phyloP scores from a whole-genome alignment of 2,797 vertebrate genomes.

The Hylomyscus alleni region DNA sequence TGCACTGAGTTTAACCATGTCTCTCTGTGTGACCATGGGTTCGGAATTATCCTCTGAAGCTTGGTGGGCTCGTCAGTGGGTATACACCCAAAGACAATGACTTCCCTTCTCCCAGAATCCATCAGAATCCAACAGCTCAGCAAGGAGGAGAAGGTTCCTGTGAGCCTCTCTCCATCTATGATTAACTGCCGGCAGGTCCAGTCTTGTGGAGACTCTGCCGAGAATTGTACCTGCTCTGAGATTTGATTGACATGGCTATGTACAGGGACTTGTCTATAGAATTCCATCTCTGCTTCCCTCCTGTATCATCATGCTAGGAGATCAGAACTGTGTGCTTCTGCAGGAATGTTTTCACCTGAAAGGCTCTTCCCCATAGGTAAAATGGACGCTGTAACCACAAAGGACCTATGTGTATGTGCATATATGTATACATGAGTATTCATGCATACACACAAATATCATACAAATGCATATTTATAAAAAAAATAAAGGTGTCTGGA shows the following conservation, averaged over 20 bases:
- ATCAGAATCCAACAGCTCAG: not conserved
- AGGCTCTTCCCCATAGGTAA: not conserved
- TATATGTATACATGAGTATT: not conserved
- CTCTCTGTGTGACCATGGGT: not conserved
- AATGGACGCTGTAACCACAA: not conserved
- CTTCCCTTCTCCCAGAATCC: not conserved
- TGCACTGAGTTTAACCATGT: not conserved
- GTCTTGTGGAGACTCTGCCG: not conserved
- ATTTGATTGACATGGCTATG: not conserved
- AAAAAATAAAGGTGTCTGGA: not conserved
- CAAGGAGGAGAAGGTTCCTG: not conserved
- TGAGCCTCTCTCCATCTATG: not conserved
- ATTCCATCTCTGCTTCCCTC: not conserved
- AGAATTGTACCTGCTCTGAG: not conserved
- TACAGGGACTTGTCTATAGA: not conserved
- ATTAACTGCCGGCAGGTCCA: not conserved
- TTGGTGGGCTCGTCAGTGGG: not conserved
- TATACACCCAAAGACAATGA: not conserved
- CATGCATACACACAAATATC: not conserved
- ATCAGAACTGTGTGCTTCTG: not conserved
- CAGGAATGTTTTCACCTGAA: not conserved
- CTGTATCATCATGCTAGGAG: fast-evolving
- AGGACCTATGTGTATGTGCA: not conserved
- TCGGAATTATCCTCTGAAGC: not conserved
- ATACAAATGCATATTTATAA: not conserved